These are phyloP conservation scores for Anarsia innoxiella DNA, from an alignment of 2,888 invertebrate species.

Conservation along the genomic window DNA sequence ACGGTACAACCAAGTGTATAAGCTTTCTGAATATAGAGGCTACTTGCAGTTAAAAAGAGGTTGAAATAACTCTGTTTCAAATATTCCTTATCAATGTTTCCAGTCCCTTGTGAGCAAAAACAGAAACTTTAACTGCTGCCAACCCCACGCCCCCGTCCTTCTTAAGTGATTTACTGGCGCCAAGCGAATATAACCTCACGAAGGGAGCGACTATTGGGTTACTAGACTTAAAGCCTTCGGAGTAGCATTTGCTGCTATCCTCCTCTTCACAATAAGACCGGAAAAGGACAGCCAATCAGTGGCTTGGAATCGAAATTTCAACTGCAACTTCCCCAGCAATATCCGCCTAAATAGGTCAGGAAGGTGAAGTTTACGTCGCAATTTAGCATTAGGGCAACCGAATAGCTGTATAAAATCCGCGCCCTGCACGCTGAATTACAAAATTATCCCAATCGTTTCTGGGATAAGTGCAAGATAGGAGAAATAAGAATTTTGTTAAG, in stretches of 20 bases:
- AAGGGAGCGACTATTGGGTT: slow-evolving; percentile 41
- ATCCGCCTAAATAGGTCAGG: slow-evolving; percentile 72
- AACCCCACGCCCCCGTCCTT: slow-evolving; percentile 42
- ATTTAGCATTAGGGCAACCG: slow-evolving; percentile 58
- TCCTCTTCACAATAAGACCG: slow-evolving; percentile 32
- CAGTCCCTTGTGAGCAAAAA: slow-evolving; percentile 54
- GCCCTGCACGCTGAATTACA: slow-evolving; percentile 52
- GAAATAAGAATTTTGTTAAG: no score
- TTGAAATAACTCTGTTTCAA: slow-evolving; percentile 43
- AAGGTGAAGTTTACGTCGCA: slow-evolving; percentile 69
- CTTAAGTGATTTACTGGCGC: slow-evolving; percentile 69
- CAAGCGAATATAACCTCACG: slow-evolving; percentile 33
- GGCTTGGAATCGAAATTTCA: slow-evolving; percentile 53
- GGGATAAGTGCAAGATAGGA: no score
- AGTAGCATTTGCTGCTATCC: slow-evolving; percentile 19
- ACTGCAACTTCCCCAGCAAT: slow-evolving; percentile 54
- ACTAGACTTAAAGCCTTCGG: slow-evolving; percentile 35
- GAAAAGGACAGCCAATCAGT: slow-evolving; percentile 44
- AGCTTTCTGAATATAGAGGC: no score
- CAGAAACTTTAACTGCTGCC: slow-evolving; percentile 53
- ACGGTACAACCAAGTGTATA: no score
- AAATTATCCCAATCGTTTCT: slow-evolving; percentile 40
- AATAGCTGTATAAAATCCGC: slow-evolving; percentile 60
- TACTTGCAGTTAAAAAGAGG: slow-evolving; percentile 9
- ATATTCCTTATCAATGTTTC: slow-evolving; percentile 51